phyloP scores from a whole-genome alignment of 2,113 vertebrate genomes.

The Sinocyclocheilus anophthalmus region DNA sequence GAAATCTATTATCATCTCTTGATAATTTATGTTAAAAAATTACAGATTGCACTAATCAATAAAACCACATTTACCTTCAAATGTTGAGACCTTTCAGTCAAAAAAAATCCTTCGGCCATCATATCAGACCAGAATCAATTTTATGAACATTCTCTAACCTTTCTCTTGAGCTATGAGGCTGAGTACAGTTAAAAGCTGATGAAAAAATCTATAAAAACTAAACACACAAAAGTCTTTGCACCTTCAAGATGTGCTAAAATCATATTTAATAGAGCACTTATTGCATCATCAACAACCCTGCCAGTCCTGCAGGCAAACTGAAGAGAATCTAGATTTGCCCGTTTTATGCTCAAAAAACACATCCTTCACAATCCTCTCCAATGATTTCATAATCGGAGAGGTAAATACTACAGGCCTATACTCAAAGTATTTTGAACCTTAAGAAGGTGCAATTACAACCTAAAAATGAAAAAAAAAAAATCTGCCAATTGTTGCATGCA shows the following conservation, averaged over 20 bases:
- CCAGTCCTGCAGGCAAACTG: neutral
- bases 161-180: neutral
- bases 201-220: neutral
- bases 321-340: neutral
- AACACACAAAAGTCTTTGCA: neutral
- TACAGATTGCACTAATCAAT: neutral
- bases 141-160: neutral
- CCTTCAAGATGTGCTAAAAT: neutral
- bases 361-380: too few species aligned
- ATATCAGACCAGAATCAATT: neutral
- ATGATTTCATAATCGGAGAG: too few species aligned
- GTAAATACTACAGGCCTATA: too few species aligned
- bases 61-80: neutral
- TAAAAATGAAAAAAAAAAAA: too few species aligned
- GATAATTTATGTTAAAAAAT: neutral
- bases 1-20: slow-evolving; percentile 1
- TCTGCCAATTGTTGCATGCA: too few species aligned
- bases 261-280: neutral
- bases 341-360: too few species aligned
- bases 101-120: neutral
- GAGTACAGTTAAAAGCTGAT: neutral
- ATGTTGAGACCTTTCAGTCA: neutral
- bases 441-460: too few species aligned
- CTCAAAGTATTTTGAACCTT: too few species aligned
- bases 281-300: neutral